Evolutionary conservation across 1,140 invertebrate genomes (phyloP), one percentile per base, ranked within the genome.

Genomic region (Delia radicum): DNA sequence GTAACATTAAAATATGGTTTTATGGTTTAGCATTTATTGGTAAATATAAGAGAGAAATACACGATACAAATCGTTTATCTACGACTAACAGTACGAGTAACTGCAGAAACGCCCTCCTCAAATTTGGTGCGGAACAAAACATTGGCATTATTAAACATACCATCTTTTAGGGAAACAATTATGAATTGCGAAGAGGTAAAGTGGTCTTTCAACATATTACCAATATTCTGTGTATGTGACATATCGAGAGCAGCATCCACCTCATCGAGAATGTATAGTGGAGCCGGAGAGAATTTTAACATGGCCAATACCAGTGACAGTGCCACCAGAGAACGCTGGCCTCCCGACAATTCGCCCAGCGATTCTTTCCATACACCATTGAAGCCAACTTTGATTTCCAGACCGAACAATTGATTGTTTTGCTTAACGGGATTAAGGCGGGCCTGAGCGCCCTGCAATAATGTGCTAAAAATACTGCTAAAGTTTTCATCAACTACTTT

Each of bases 111-210:
- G 46, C 98, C 98, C 88, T 99, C 96, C 26, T 96, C 91, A 87
- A 99, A 99, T 80, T 93, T 92, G 0, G 98, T 99, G 73, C 94
- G 93, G 88, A 97, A 99, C 21, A 99, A 86, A 28, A 99, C 97
- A 88, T 99, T 99, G 0, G 98, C 98, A 88, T 99, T 99, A 86
- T 96, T 98, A 87, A 99, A 99, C 95, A 99, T 99, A 28, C 98
- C 98, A 87, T 99, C 97, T 87, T 99, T 99, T 13, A 99, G 89
- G 0, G 98, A 99, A 0, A 99, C 98, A 76, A 99, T 93, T 79
- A 99, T 96, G 87, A 99, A 99, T 92, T 99, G 90, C 10, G 97
- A 98, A 85, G 94, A 92, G 80, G 92, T 94, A 83, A 99, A 99
- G 87, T 99, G 96, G 33, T 91, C 91, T 81, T 94, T 94, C 7